These are phyloP conservation scores for Carcharodon carcharias DNA, from an alignment of 2,797 vertebrate genomes.

Conservation along the genomic window DNA sequence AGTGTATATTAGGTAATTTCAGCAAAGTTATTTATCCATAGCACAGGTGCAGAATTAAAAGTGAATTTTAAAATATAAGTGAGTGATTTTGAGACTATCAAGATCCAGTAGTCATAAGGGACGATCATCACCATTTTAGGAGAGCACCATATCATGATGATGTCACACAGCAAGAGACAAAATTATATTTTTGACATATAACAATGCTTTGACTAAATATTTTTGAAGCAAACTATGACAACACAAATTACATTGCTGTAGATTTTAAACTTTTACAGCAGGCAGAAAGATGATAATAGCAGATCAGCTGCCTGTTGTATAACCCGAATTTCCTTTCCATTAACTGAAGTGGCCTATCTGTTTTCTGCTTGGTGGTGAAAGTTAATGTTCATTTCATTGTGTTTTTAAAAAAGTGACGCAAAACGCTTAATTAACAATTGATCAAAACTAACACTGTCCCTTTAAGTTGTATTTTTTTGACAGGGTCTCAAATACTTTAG, in stretches of 20 bases:
- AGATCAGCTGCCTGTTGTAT: not conserved
- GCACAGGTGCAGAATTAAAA: not conserved
- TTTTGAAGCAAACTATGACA: not conserved
- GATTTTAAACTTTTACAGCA: not conserved
- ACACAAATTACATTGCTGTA: not conserved
- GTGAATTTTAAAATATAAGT: not conserved
- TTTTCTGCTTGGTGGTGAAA: not conserved
- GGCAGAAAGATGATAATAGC: not conserved
- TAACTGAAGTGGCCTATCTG: not conserved
- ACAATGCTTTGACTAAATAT: not conserved
- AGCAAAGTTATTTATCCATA: not conserved
- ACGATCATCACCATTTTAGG: not conserved
- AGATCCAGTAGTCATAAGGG: not conserved
- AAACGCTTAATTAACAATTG: not conserved
- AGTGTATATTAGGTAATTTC: not conserved
- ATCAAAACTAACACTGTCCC: not conserved
- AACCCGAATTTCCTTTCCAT: not conserved
- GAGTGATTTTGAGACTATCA: not conserved
- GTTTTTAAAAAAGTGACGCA: not conserved
- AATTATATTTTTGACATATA: not conserved
- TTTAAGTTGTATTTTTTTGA: not conserved
- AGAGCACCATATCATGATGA: no score
- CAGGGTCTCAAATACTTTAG: not conserved
- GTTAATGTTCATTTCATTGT: not conserved
- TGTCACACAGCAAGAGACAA: constrained; percentile 1